A percentile compares a stretch with the other conserved stretches of the same genome.
These are phyloP conservation scores for Drosophila siamana DNA, from an alignment of 2,888 invertebrate species.

Conservation along the genomic window DNA sequence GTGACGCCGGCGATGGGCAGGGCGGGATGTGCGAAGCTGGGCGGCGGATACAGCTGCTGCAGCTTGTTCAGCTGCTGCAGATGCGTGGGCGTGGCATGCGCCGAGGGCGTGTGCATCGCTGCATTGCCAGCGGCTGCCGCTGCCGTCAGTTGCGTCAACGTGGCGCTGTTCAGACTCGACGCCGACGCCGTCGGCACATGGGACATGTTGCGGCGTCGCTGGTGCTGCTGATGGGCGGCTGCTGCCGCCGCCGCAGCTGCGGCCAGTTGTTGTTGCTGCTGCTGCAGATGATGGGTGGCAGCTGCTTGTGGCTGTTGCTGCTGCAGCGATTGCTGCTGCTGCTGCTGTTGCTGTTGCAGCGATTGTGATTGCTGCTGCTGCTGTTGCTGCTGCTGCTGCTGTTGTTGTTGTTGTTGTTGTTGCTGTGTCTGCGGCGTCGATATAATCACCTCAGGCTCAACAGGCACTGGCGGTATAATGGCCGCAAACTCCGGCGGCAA, in stretches of 20 bases:
- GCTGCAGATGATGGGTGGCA: conserved; percentile 59
- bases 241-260: conserved; percentile 46
- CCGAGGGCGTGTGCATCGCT: conserved; percentile 52
- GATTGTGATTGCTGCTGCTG: conserved; percentile 39
- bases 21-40: conserved; percentile 81
- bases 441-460: conserved; percentile 82
- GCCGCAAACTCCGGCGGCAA: conserved; percentile 79
- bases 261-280: conserved; percentile 48
- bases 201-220: conserved; percentile 59
- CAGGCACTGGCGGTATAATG: conserved; percentile 77
- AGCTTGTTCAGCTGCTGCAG: conserved; percentile 80
- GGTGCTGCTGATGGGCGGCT: conserved; percentile 56
- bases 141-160: conserved; percentile 63
- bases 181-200: conserved; percentile 57
- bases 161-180: conserved; percentile 56
- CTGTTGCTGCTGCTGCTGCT: conserved; percentile 46
- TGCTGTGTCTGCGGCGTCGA: conserved; percentile 64
- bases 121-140: conserved; percentile 52
- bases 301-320: conserved; percentile 64
- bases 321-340: conserved; percentile 58
- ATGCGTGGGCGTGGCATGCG: conserved; percentile 69
- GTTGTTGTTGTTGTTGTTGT: conserved; percentile 56
- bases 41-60: conserved; percentile 80
- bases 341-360: conserved; percentile 49
- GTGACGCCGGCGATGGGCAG: conserved; percentile 81